These are phyloP conservation scores for Stenichneumon culpator DNA, from an alignment of 2,888 invertebrate genomes.

Conservation along the genomic window DNA sequence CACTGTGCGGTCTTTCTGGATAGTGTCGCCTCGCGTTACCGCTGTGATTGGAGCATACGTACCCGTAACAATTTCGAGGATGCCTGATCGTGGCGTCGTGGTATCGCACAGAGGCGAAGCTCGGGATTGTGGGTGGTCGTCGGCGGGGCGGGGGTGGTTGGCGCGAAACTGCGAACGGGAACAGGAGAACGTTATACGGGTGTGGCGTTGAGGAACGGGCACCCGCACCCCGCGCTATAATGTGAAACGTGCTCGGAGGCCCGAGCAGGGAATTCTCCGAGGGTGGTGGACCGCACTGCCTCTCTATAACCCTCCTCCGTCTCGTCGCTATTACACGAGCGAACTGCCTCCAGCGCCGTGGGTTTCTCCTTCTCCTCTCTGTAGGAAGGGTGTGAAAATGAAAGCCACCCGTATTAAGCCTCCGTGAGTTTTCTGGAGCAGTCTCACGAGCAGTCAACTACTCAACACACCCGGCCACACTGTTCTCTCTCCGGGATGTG, in stretches of 20 bases:
- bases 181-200: constrained; percentile 58
- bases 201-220: constrained; percentile 62
- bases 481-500: constrained; percentile 49
- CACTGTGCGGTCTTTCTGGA: background rate
- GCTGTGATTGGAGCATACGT: constrained; percentile 15
- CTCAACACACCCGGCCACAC: constrained; percentile 28
- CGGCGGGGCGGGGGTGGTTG: constrained; percentile 60
- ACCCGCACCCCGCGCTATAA: constrained; percentile 76
- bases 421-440: constrained; percentile 51
- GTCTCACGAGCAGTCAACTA: constrained; percentile 56
- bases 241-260: constrained; percentile 80
- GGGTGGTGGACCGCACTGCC: constrained; percentile 71
- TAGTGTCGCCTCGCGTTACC: constrained; percentile 19
- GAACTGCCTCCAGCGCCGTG: constrained; percentile 44
- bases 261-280: constrained; percentile 77
- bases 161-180: constrained; percentile 69
- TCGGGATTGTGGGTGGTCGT: constrained; percentile 30
- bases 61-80: constrained; percentile 68
- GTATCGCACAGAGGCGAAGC: constrained; percentile 44
- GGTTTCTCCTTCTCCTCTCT: constrained; percentile 42
- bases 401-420: constrained; percentile 68
- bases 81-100: constrained; percentile 52
- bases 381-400: constrained; percentile 67
- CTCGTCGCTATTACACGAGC: constrained; percentile 19
- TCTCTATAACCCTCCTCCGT: constrained; percentile 28